Conservation (phyloP, 2,888 invertebrate species). For the Mayetiola destructor region DNA sequence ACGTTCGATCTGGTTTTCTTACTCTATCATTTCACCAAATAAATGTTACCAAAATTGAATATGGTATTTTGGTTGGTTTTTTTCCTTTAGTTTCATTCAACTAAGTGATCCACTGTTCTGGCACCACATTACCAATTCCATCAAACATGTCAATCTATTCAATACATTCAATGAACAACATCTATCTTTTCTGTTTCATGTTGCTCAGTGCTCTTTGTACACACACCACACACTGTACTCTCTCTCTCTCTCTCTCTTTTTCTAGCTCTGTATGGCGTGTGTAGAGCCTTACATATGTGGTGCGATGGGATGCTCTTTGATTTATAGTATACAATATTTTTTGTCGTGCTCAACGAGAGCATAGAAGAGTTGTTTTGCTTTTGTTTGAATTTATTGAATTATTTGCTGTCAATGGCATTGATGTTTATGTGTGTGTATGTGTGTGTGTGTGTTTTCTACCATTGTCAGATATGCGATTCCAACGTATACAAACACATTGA, state of each 20-base stretch:
- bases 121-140: not conserved
- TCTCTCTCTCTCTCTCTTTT: not conserved
- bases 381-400: slow-evolving; percentile 5
- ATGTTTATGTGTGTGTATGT: not conserved
- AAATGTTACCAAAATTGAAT: no score
- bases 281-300: no score
- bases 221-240: not conserved
- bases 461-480: not conserved
- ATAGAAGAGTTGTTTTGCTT: no score
- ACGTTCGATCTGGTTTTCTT: no score
- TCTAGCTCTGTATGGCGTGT: not conserved
- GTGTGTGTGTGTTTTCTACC: not conserved
- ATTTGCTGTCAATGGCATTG: slow-evolving; percentile 7
- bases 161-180: no score
- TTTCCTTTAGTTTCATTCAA: no score
- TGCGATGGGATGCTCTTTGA: no score
- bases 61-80: no score
- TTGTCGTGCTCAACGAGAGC: no score
- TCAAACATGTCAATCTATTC: not conserved
- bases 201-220: not conserved
- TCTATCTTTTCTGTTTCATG: not conserved
- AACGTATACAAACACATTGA: not conserved
- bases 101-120: no score
- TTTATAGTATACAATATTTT: no score
- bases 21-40: no score